Evolutionary conservation across 2,113 vertebrate species (phyloP).

Genomic region (Leptosomus discolor): DNA sequence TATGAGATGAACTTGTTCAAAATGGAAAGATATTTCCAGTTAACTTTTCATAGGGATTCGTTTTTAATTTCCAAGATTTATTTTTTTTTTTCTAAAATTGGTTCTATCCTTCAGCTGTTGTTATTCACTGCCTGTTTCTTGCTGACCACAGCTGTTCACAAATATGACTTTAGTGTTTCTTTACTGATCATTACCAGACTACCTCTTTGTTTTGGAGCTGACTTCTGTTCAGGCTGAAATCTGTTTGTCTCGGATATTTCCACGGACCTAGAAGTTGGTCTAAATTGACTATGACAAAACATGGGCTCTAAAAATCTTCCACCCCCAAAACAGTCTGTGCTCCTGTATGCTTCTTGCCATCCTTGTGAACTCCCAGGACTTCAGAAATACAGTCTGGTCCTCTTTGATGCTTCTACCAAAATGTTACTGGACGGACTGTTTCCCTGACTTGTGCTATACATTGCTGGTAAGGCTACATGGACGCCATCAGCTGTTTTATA

Average conservation of each 20-base stretch:
- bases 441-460: background rate
- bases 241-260: background rate
- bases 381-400: background rate
- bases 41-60: background rate
- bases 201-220: background rate
- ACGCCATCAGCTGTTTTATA: background rate
- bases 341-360: background rate
- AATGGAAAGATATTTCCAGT: background rate
- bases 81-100: background rate
- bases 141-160: background rate
- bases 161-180: background rate
- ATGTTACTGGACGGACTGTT: background rate
- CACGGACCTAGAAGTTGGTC: background rate
- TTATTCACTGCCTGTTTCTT: background rate
- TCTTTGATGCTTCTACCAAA: background rate
- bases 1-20: background rate
- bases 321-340: background rate
- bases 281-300: background rate
- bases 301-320: background rate
- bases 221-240: background rate
- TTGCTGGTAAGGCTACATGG: background rate
- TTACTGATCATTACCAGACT: background rate
- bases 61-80: background rate
- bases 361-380: background rate
- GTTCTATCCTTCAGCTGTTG: background rate